Conservation (phyloP, 2,888 invertebrate genomes). For the Leptopterna dolabrata region DNA sequence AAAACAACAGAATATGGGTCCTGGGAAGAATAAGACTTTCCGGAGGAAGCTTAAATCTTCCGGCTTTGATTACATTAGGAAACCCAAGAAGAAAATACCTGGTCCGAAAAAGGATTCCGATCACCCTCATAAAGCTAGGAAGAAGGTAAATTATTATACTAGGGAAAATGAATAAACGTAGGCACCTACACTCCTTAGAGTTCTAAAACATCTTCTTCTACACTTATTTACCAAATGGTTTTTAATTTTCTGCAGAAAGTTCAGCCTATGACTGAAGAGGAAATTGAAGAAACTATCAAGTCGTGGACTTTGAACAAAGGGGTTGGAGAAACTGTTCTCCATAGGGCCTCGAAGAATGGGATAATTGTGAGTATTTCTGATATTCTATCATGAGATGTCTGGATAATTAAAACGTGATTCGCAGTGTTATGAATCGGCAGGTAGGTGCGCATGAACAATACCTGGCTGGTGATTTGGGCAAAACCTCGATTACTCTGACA, state of each 20-base stretch:
- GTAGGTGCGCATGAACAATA: too few species aligned
- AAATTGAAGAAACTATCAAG: conserved; percentile 87
- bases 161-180: too few species aligned
- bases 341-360: conserved; percentile 89
- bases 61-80: conserved; percentile 89
- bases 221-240: not conserved
- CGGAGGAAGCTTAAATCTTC: conserved; percentile 80
- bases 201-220: too few species aligned
- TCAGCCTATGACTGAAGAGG: conserved; percentile 67
- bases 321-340: conserved; percentile 91
- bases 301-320: conserved; percentile 95
- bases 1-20: not conserved
- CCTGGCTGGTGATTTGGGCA: too few species aligned
- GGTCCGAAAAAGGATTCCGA: conserved; percentile 71
- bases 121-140: conserved; percentile 66
- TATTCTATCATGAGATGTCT: not conserved
- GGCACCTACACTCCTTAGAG: too few species aligned
- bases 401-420: not conserved
- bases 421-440: too few species aligned
- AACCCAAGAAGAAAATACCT: conserved; percentile 81
- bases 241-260: conserved; percentile 49
- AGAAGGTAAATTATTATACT: conserved; percentile 64
- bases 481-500: too few species aligned
- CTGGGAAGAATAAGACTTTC: conserved; percentile 58
- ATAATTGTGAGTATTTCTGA: conserved; percentile 77